Evolutionary conservation across 2,113 vertebrate species (phyloP), one percentile per base, ranked within the genome.

Genomic region (Otis tarda): DNA sequence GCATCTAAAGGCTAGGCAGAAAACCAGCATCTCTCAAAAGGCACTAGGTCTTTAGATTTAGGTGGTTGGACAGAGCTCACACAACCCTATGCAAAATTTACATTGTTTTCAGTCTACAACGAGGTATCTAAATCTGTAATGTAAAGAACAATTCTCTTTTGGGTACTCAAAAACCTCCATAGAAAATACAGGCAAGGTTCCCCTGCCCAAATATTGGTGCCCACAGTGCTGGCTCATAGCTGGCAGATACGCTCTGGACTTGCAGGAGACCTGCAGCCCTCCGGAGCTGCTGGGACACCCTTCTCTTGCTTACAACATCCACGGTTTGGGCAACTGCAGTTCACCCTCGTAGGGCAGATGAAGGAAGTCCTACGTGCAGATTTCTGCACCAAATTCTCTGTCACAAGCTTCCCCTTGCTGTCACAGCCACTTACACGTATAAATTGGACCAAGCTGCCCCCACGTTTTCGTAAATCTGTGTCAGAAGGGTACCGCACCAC

Each of bases 211-310:
- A 12, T 6, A 8, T 13, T 57, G 45, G 49, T 74, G 47, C 30
- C n/a, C 1, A 1, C 70, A 9, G 56, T 47, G 56, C 41, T 64
- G 14, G 47, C 24, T 7, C 2, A n/a, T 6, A 18, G 12, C n/a
- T 78, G 49, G 20, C 37, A 93, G 13, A 13, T 30, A 22, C 0
- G 0, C 12, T 13, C 52, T 5, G 13, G 31, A 47, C 37, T 37
- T 53, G 35, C 7, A 61, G 45, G 35, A 92, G 68, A 69, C 35
- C 12, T 61, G 63, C 24, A 70, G 68, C 59, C 37, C n/a, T 30
- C 35, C 30, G 64, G 41, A 55, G 22, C 41, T 63, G 14, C 83
- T 67, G 27, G 8, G 28, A 14, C 21, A 35, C 18, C 14, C 23
- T 84, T 60, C 45, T 70, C 47, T 79, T 82, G 52, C 13, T 74